These are phyloP conservation scores for Sabatieria punctata DNA, from an alignment of 2,888 invertebrate genomes.

Conservation along the genomic window DNA sequence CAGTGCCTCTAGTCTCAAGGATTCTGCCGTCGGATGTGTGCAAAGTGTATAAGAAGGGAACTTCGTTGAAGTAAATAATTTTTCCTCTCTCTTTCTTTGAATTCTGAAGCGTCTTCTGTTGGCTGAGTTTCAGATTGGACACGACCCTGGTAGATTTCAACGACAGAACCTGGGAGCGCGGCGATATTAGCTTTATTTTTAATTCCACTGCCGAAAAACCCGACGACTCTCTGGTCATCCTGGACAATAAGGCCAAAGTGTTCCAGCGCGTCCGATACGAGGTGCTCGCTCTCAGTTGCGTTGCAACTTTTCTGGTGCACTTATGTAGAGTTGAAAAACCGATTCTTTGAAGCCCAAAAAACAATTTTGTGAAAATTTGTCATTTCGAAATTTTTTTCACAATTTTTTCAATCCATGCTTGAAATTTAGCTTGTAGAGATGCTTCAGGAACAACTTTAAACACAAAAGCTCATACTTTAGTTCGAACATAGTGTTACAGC, in stretches of 20 bases:
- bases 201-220: conserved; percentile 56
- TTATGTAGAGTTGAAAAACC: not conserved
- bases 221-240: conserved; percentile 66
- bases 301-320: not conserved
- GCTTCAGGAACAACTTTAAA: too few relatives aligned
- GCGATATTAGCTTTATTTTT: conserved; percentile 91
- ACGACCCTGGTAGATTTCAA: conserved; percentile 92
- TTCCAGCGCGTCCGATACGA: conserved; percentile 77
- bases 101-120: conserved; percentile 2
- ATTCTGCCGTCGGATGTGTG: conserved; percentile 96
- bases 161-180: conserved; percentile 94
- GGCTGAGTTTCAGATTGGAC: conserved; percentile 49
- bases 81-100: too few relatives aligned
- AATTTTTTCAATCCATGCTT: too few relatives aligned
- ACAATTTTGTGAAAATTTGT: too few relatives aligned
- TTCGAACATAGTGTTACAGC: too few relatives aligned
- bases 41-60: conserved; percentile 83
- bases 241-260: conserved; percentile 82
- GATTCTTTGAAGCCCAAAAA: too few relatives aligned
- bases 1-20: conserved; percentile 83
- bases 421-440: too few relatives aligned
- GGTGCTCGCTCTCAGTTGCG: conserved; percentile 33
- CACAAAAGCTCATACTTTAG: too few relatives aligned
- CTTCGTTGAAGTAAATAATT: conserved; percentile 54
- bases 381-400: too few relatives aligned